phyloP scores from a whole-genome alignment of 2,888 invertebrate genomes.

The Ceramica pisi region DNA sequence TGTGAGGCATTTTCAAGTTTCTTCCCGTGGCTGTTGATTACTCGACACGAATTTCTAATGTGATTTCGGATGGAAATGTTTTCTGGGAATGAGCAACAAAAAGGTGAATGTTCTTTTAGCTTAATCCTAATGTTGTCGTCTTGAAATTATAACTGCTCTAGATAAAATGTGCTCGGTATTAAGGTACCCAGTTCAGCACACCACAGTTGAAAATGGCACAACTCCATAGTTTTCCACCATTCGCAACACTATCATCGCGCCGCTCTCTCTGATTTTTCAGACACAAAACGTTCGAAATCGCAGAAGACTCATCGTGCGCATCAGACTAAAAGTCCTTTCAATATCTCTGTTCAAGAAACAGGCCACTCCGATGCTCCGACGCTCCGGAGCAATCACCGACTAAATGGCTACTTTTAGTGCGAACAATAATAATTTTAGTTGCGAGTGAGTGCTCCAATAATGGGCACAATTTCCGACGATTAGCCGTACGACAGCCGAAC shows the following conservation, averaged over 20 bases:
- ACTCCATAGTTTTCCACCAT: not conserved
- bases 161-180: not conserved
- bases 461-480: slow-evolving; percentile 90
- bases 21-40: slow-evolving; percentile 84
- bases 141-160: not conserved
- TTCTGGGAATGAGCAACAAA: slow-evolving; percentile 14
- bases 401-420: slow-evolving; percentile 89
- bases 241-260: not conserved
- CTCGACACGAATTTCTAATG: slow-evolving; percentile 70
- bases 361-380: slow-evolving; percentile 67
- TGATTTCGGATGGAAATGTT: slow-evolving; percentile 55
- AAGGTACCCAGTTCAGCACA: not conserved
- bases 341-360: slow-evolving; percentile 70
- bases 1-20: slow-evolving; percentile 88
- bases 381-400: slow-evolving; percentile 78
- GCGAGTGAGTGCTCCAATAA: slow-evolving; percentile 87
- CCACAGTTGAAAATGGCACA: too few relatives aligned
- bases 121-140: not conserved
- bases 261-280: not conserved
- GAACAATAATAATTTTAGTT: slow-evolving; percentile 91
- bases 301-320: slow-evolving; percentile 48
- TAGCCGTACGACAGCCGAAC: slow-evolving; percentile 81
- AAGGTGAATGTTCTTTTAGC: slow-evolving; percentile 16
- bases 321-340: slow-evolving; percentile 67
- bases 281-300: slow-evolving; percentile 32